Percentiles rank a stretch among this genome's conserved stretches.
Conservation (phyloP, 2,113 vertebrate species). For the Glaucomys volans region DNA sequence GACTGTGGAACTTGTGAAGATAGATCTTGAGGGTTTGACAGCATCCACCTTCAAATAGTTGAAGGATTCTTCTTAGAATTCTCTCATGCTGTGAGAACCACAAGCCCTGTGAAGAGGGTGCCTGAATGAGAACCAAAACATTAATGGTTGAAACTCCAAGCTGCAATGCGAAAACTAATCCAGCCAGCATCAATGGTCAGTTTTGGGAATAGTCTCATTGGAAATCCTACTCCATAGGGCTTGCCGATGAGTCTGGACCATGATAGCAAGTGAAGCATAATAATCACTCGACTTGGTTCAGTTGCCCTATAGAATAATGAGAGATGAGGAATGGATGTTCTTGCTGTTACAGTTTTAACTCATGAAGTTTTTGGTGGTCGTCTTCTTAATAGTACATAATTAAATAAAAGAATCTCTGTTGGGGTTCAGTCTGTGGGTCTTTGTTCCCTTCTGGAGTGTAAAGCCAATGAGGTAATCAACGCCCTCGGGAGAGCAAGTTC, state of each 20-base stretch:
- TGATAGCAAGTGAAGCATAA: not conserved
- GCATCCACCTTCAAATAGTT: not conserved
- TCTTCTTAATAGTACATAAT: not conserved
- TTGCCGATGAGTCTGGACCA: not conserved
- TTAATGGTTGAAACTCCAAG: not conserved
- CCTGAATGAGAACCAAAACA: not conserved
- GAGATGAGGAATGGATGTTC: not conserved
- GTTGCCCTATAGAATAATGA: not conserved
- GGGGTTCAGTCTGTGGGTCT: no score
- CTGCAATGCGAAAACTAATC: not conserved
- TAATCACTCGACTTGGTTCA: not conserved
- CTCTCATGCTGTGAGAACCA: not conserved
- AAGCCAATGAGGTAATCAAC: no score
- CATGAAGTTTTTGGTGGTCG: not conserved
- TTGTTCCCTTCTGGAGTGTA: no score
- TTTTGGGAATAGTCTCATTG: not conserved
- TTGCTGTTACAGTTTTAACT: not conserved
- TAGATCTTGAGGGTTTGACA: not conserved
- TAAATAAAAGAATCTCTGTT: not conserved
- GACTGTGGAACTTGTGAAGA: not conserved
- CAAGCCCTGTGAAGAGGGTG: not conserved
- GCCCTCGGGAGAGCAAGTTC: no score
- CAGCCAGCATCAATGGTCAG: not conserved
- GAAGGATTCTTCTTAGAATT: not conserved
- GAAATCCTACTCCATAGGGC: not conserved